Conservation (phyloP, 2,888 invertebrate genomes). For the Macrostomum cliftonense region DNA sequence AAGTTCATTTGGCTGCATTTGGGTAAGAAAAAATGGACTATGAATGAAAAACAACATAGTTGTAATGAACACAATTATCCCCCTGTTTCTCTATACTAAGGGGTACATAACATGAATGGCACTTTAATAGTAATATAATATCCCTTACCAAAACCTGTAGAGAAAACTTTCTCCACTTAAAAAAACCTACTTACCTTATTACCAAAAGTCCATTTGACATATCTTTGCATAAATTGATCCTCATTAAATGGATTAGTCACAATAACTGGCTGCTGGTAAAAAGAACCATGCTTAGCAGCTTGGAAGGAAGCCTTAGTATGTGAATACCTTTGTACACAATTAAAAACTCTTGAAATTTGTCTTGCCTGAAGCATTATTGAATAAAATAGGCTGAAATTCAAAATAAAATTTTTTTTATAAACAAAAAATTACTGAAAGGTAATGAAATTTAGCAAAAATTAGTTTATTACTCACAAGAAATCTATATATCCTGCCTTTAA, state of each 20-base stretch:
- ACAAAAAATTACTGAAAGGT: no score
- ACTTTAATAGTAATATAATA: no score
- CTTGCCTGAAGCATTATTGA: not conserved
- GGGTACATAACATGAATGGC: no score
- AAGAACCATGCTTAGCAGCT: constrained; percentile 26
- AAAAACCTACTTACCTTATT: constrained; percentile 21
- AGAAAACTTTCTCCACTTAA: no score
- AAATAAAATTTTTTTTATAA: no score
- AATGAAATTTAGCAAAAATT: not conserved
- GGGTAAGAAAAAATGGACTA: not conserved
- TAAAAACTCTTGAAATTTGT: not conserved
- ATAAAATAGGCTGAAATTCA: no score
- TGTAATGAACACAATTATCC: no score
- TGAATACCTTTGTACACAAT: not conserved
- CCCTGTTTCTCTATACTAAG: no score
- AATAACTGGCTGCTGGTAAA: constrained; percentile 33
- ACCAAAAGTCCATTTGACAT: constrained; percentile 31
- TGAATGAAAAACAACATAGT: no score
- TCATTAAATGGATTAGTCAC: constrained; percentile 36
- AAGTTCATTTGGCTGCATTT: not conserved
- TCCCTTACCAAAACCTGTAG: no score
- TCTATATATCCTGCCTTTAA: no score
- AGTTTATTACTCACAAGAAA: no score
- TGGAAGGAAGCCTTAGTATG: constrained; percentile 13
- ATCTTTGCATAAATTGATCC: constrained; percentile 32